Percentiles rank a stretch among this genome's conserved stretches.
These are phyloP conservation scores for Ceratothoa steindachneri DNA, from an alignment of 2,888 invertebrate genomes.

Conservation along the genomic window DNA sequence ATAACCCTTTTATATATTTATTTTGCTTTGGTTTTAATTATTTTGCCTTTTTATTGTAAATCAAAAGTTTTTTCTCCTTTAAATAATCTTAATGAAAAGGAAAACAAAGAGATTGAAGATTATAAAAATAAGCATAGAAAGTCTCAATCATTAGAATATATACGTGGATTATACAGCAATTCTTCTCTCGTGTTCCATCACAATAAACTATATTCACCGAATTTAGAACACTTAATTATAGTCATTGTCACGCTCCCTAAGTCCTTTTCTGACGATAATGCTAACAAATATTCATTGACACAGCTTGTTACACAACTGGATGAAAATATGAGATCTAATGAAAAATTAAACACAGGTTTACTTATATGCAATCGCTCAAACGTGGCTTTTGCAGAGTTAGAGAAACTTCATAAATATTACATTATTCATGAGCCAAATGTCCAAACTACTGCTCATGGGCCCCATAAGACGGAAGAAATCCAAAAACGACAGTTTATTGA, in stretches of 20 bases:
- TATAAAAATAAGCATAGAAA: constrained; percentile 18
- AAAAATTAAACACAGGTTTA: not conserved
- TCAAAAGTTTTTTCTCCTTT: constrained; percentile 27
- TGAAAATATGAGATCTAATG: constrained; percentile 18
- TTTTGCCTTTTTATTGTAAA: constrained; percentile 25
- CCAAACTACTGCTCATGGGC: constrained; percentile 19
- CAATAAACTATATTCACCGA: not conserved
- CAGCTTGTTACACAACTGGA: constrained; percentile 33
- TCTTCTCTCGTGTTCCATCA: constrained; percentile 13
- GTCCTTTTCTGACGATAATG: not conserved
- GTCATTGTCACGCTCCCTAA: not conserved
- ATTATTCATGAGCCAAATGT: constrained; percentile 3
- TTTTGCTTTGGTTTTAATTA: constrained; percentile 22
- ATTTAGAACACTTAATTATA: constrained; percentile 27
- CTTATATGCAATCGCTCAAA: constrained; percentile 33
- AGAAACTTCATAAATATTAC: constrained; percentile 19
- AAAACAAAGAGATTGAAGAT: constrained; percentile 8
- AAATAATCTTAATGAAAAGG: constrained; percentile 15
- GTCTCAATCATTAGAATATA: constrained; percentile 16
- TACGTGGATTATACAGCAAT: not conserved
- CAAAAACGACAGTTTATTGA: constrained; percentile 30
- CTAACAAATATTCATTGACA: constrained; percentile 6
- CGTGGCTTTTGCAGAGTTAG: constrained; percentile 9
- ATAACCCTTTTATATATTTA: constrained; percentile 13
- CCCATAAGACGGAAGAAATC: constrained; percentile 22